These are phyloP conservation scores for Zoanthus gigantus DNA, from an alignment of 92 coral and sea anemone genomes.

Conservation along the genomic window DNA sequence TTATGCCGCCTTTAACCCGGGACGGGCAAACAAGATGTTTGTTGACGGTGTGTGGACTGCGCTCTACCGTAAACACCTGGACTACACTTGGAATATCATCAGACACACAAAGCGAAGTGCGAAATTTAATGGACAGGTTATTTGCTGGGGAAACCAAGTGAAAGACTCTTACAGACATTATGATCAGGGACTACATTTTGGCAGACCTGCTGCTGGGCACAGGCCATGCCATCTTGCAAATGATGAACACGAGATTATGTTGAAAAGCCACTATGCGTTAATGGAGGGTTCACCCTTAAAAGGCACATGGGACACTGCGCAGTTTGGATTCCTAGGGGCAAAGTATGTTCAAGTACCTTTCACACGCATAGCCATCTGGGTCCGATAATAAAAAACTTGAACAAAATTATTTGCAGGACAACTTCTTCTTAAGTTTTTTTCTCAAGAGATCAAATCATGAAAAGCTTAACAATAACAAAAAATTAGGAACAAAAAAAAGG, in stretches of 20 bases:
- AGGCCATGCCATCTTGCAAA: conserved; percentile 67
- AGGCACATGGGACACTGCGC: conserved; percentile 61
- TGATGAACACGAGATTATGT: conserved; percentile 65
- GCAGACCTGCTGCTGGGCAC: conserved; percentile 49
- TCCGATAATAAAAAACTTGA: conserved; percentile 28
- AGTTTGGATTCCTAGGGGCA: conserved; percentile 64
- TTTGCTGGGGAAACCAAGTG: conserved; percentile 70
- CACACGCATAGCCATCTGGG: conserved; percentile 68
- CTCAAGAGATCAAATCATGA: background rate
- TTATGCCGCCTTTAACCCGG: conserved; percentile 63
- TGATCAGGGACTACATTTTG: conserved; percentile 67
- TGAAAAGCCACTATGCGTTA: conserved; percentile 63
- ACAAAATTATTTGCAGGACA: background rate
- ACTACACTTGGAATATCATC: conserved; percentile 67
- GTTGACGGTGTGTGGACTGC: conserved; percentile 58
- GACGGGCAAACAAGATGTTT: conserved; percentile 53
- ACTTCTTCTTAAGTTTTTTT: background rate
- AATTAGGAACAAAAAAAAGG: background rate
- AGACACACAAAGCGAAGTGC: conserved; percentile 40
- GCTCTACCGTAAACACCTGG: conserved; percentile 40
- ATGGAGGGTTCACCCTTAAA: conserved; percentile 54
- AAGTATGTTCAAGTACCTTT: conserved; percentile 58
- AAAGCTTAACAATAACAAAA: background rate
- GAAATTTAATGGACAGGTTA: conserved; percentile 49
- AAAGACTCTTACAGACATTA: conserved; percentile 57